These are phyloP conservation scores for Decapterus maruadsi DNA, from an alignment of 2,797 vertebrate species.

Conservation along the genomic window DNA sequence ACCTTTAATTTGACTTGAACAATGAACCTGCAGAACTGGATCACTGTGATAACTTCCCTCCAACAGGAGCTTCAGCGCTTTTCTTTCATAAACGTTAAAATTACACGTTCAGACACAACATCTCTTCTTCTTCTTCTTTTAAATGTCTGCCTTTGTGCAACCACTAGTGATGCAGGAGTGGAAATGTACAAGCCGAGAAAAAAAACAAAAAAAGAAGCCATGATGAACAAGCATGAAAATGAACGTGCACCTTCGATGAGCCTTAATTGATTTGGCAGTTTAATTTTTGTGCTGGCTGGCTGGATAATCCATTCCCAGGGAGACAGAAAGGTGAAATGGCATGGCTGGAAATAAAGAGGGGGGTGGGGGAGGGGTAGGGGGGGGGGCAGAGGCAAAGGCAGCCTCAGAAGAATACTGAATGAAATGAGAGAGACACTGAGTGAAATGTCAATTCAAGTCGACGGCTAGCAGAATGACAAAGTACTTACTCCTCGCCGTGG, in stretches of 20 bases:
- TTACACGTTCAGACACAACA: background rate
- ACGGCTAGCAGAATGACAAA: slow-evolving; percentile 67
- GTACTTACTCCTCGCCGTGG: slow-evolving; percentile 43
- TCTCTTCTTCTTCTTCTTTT: background rate
- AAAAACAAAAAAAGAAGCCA: slow-evolving; percentile 8
- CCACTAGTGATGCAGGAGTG: slow-evolving; percentile 29
- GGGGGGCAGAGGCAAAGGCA: slow-evolving; percentile 38
- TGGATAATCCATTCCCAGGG: slow-evolving; percentile 61
- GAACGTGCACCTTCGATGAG: slow-evolving; percentile 52
- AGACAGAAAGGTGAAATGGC: slow-evolving; percentile 69
- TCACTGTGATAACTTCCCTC: no score
- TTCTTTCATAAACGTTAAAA: background rate
- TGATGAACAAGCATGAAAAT: slow-evolving; percentile 55
- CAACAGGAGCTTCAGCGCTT: no score
- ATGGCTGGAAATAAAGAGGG: slow-evolving; percentile 51
- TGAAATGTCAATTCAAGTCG: slow-evolving; percentile 73
- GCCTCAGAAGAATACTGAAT: slow-evolving; percentile 64
- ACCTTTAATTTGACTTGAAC: no score
- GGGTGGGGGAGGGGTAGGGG: slow-evolving; percentile 19
- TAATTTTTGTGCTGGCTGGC: slow-evolving; percentile 58
- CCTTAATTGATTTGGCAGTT: slow-evolving; percentile 71
- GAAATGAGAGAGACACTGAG: slow-evolving; percentile 63
- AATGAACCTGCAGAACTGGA: no score
- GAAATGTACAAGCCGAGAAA: slow-evolving; percentile 41
- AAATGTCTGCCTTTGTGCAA: slow-evolving; percentile 22